Evolutionary conservation across 2,888 invertebrate species (phyloP).

Genomic region (Cistogaster globosa): DNA sequence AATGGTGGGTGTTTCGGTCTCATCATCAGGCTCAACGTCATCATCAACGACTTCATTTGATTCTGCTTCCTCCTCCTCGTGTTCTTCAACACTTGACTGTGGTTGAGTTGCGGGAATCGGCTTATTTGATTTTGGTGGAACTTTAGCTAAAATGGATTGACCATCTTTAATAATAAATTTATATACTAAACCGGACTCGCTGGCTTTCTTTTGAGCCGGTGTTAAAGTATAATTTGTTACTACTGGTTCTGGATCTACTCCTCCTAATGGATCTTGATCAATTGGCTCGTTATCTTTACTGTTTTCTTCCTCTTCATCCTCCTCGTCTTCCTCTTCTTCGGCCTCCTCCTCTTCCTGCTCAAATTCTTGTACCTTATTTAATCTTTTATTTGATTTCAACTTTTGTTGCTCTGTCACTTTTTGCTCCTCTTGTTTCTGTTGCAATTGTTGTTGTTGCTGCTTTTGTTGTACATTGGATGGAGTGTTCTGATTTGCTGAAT

Average conservation of each 20-base stretch:
- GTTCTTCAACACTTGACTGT: constrained; percentile 49
- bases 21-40: constrained; percentile 35
- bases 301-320: constrained; percentile 18
- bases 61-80: constrained; percentile 53
- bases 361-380: constrained; percentile 29
- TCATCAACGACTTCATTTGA: constrained; percentile 48
- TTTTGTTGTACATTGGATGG: constrained; percentile 1
- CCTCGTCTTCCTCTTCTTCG: constrained; percentile 14
- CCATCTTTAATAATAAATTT: constrained; percentile 90
- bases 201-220: constrained; percentile 79
- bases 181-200: constrained; percentile 82
- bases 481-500: constrained; percentile 54
- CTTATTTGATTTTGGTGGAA: constrained; percentile 73
- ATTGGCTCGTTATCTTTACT: constrained; percentile 22
- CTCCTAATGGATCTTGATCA: constrained; percentile 73
- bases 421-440: constrained; percentile 45
- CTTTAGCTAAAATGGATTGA: constrained; percentile 86
- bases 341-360: constrained; percentile 41
- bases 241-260: constrained; percentile 66
- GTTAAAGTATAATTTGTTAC: constrained; percentile 70
- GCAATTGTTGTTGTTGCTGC: constrained; percentile 21
- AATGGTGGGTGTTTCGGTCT: constrained; percentile 15
- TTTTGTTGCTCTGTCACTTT: constrained; percentile 30
- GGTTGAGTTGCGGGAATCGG: constrained; percentile 50
- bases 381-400: constrained; percentile 31